These are phyloP conservation scores for Teleiodes luculella DNA, from an alignment of 2,888 invertebrate genomes.

Conservation along the genomic window DNA sequence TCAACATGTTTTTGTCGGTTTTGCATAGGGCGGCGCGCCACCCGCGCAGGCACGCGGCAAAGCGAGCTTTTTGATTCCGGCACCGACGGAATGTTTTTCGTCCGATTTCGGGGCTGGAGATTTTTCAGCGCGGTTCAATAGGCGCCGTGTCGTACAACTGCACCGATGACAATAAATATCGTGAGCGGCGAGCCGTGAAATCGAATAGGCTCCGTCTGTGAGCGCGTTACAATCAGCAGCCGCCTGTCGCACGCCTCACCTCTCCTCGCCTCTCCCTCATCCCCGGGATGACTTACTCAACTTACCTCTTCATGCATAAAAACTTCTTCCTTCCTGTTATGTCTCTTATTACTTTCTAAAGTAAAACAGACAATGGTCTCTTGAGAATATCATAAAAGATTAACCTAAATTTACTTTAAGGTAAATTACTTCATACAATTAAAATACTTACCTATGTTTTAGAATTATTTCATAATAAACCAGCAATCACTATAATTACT, in stretches of 20 bases:
- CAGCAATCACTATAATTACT: too few species aligned
- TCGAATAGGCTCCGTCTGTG: slow-evolving; percentile 79
- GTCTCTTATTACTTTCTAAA: background rate
- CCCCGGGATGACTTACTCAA: slow-evolving; percentile 61
- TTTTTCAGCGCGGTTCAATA: slow-evolving; percentile 75
- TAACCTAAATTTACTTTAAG: too few species aligned
- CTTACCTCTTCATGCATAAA: slow-evolving; percentile 61
- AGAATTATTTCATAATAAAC: too few species aligned
- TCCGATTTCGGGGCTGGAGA: slow-evolving; percentile 69
- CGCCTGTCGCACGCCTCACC: slow-evolving; percentile 63
- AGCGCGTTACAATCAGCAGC: slow-evolving; percentile 77
- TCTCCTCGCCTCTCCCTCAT: slow-evolving; percentile 39
- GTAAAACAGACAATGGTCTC: too few species aligned
- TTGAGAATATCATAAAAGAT: too few species aligned
- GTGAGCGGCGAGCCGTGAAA: slow-evolving; percentile 76
- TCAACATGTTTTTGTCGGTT: slow-evolving; percentile 41
- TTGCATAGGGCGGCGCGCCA: slow-evolving; percentile 25
- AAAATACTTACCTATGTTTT: too few species aligned
- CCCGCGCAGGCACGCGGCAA: slow-evolving; percentile 6
- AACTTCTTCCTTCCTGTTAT: slow-evolving; percentile 33
- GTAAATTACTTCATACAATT: too few species aligned
- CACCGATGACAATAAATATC: slow-evolving; percentile 79
- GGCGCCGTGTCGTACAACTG: slow-evolving; percentile 75
- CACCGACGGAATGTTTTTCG: slow-evolving; percentile 62
- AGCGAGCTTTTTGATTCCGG: slow-evolving; percentile 44